These are phyloP conservation scores for Phalacrocorax pelagicus DNA, from an alignment of 2,113 vertebrate species.

Conservation along the genomic window DNA sequence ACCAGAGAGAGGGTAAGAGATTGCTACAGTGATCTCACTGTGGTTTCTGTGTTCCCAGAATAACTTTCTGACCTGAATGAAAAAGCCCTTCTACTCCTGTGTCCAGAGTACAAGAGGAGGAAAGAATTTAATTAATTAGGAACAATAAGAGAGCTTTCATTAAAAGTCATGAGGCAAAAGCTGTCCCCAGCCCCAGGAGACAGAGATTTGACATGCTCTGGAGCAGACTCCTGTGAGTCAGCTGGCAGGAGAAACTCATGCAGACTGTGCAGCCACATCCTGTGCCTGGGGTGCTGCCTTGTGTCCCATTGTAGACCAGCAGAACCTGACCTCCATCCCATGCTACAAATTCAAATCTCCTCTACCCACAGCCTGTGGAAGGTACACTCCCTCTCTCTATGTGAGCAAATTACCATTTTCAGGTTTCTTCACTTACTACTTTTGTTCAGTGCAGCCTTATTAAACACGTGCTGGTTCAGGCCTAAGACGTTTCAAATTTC, in stretches of 20 bases:
- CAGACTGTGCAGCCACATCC: background rate
- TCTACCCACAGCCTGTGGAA: background rate
- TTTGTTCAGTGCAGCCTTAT: background rate
- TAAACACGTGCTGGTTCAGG: background rate
- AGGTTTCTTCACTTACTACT: background rate
- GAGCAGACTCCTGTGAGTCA: constrained; percentile 38
- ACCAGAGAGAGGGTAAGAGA: background rate
- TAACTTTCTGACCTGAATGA: constrained; percentile 20
- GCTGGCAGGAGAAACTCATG: constrained; percentile 29
- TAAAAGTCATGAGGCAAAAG: constrained; percentile 53
- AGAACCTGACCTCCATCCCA: background rate
- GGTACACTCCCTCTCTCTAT: background rate
- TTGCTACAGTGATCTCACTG: background rate
- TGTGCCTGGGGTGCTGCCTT: constrained; percentile 12
- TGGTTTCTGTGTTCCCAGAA: constrained; percentile 20
- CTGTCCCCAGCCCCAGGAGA: constrained; percentile 31
- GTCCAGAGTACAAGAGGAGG: background rate
- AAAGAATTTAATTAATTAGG: constrained; percentile 48
- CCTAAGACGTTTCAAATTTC: constrained; percentile 8
- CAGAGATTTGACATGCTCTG: constrained; percentile 23
- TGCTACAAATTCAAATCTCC: background rate
- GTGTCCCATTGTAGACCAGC: fast-evolving
- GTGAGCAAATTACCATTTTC: background rate
- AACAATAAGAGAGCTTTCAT: constrained; percentile 45
- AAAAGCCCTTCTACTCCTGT: background rate